Base-by-base conservation (phyloP, 64 coral and sea anemone genomes). In the Platygyra sinensis region DNA sequence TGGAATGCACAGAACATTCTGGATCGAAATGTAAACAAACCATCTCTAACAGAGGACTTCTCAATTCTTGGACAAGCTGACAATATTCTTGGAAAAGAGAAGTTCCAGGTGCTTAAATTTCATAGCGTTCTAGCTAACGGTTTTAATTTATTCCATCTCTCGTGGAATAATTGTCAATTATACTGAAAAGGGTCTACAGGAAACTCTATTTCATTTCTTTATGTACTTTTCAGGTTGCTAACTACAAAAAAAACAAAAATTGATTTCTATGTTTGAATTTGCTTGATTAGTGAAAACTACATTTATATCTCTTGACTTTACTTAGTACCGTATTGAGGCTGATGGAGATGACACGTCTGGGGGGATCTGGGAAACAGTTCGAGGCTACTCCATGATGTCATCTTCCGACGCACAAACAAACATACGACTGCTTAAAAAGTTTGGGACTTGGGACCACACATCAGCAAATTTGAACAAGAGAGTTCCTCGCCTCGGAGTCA, bases 301-400 rank as follows among this genome's bases (percentile, higher is more conserved):
- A 67, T 67, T 8, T 30, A 4, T 13, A 77, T 24, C 31, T 62
- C 17, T 14, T 79, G 14, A 52, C 64, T n/a, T 30, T 17, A 29
- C 76, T 19, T 72, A 91, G 89, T 91, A 91, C 50, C 89, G 89
- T 27, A 85, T 92, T 62, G 90, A 92, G 33, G 90, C 90, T 16
- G 90, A 92, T 62, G 72, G 90, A 20, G 36, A 85, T 15, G 72
- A 92, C n/a, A 75, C 38, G 60, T 92, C 72, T 54, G 90, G 90
- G 5, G 90, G 82, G 22, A 91, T 92, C n/a, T 92, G 90, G 90
- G 83, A 46, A 29, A 82, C 90, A 30, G 30, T 74, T 10, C 7
- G 36, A 29, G 90, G 82, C 12, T 64, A 55, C 65, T 92, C 90
- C 10, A 31, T 92, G 18, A 65, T 60, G 72, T 86, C 72, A 22